phyloP scores from a whole-genome alignment of 2,113 vertebrate species.

The Pluvianellus socialis region DNA sequence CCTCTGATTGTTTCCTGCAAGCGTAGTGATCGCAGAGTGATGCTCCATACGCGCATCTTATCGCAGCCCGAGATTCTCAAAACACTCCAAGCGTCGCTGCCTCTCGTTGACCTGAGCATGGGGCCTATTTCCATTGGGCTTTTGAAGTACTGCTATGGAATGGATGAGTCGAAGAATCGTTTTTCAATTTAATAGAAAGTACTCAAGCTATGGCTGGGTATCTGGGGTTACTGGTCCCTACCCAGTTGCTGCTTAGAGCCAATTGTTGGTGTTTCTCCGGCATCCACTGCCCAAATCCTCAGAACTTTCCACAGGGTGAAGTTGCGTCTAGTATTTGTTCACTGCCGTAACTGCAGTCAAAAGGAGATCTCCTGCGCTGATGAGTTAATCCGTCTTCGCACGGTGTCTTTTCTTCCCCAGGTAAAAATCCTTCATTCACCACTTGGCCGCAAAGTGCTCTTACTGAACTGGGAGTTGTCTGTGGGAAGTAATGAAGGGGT shows the following conservation, averaged over 20 bases:
- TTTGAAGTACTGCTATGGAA: not conserved
- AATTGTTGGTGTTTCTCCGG: not conserved
- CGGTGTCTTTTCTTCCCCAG: not conserved
- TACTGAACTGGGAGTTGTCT: not conserved
- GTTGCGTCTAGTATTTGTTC: not conserved
- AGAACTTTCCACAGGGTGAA: not conserved
- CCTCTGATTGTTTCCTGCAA: not conserved
- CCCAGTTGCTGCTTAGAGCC: not conserved
- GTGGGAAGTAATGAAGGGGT: not conserved
- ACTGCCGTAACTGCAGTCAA: not conserved
- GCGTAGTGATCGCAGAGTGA: no score
- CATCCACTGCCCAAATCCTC: not conserved
- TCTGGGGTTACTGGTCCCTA: not conserved
- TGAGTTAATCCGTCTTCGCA: not conserved
- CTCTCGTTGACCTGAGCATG: accelerated
- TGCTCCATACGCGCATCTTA: accelerated
- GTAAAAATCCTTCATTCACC: not conserved
- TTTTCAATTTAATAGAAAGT: not conserved
- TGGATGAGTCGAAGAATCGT: not conserved
- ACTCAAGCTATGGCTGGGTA: not conserved
- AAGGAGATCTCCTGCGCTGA: not conserved
- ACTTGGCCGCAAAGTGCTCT: not conserved
- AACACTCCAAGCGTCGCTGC: not conserved
- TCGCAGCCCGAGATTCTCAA: not conserved
- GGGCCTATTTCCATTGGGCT: not conserved